Evolutionary conservation across 2,797 vertebrate genomes (phyloP), one percentile per base, ranked within the genome.

Genomic region (Morus bassanus): DNA sequence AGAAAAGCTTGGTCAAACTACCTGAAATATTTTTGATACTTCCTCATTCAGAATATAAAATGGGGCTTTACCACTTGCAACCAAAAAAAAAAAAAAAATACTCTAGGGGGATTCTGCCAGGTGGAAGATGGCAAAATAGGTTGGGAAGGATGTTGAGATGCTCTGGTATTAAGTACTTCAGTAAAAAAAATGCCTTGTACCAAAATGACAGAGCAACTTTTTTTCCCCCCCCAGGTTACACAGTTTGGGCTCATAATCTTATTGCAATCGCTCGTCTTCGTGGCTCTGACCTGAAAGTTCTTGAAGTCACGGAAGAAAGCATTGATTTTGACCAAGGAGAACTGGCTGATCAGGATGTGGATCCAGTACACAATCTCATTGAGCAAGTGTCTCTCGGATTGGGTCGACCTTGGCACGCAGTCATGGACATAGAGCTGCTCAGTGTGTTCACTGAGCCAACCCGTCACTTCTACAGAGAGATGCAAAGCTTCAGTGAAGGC

Each of bases 281-380:
- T 80, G 99, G 99, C 96, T 99, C 99, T 96, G 99, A 99, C 96
- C 98, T 99, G 59, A 98, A 98, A 91, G 98, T 99, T 88, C 98
- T 99, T 87, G 99, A 99, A 41, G 99, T 99, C 96, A 99, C 99
- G 0, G 99, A 99, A 97, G 99, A 99, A 98, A 99, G 99, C 98
- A 99, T 99, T 97, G 99, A 99, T 98, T 99, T 99, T 27, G 99
- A 99, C 97, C 99, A 99, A 56, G 99, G 99, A 96, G 99, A 99
- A 98, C 98, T 99, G 39, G 97, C 99, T 77, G 99, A 98, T 97
- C 98, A 98, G 96, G 99, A 99, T 88, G 99, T 99, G 61, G 99
- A 99, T 98, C 99, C 99, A 21, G 98, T 99, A 85, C 99, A 99
- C 95, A 99, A 99, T 97, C 99, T 99, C 94, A 99, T 99, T 93